Conservation (phyloP, 2,888 invertebrate species). For the Apamea monoglypha region DNA sequence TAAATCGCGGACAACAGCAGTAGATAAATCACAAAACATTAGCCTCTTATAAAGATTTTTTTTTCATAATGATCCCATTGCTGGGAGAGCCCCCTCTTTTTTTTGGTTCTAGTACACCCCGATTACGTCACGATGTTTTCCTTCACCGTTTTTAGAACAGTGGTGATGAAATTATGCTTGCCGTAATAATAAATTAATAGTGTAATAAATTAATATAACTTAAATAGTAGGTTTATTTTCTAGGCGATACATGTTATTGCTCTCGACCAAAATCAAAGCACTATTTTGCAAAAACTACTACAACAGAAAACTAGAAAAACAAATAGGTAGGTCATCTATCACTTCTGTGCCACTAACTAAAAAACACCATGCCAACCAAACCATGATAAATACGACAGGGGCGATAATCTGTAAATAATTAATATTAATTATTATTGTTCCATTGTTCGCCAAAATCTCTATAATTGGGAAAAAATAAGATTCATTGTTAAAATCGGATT, state of each 20-base stretch:
- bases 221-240: background rate
- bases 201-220: background rate
- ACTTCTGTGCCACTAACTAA: background rate
- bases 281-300: background rate
- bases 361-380: slow-evolving; percentile 16
- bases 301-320: slow-evolving; percentile 23
- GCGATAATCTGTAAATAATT: slow-evolving; percentile 71
- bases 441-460: slow-evolving; percentile 53
- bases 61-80: too few species aligned
- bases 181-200: background rate
- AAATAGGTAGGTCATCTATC: slow-evolving; percentile 21
- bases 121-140: too few species aligned
- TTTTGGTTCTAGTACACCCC: too few species aligned
- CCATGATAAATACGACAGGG: slow-evolving; percentile 53
- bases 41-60: too few species aligned
- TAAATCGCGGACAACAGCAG: too few species aligned
- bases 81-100: too few species aligned
- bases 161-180: too few species aligned
- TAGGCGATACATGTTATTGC: background rate
- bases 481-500: slow-evolving; percentile 59
- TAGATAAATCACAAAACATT: background rate
- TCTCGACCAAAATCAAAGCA: background rate
- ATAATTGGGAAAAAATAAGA: slow-evolving; percentile 65
- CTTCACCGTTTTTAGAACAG: too few species aligned
- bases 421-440: slow-evolving; percentile 69